Conservation (phyloP, 2,888 invertebrate genomes). For the Apeira syringaria region DNA sequence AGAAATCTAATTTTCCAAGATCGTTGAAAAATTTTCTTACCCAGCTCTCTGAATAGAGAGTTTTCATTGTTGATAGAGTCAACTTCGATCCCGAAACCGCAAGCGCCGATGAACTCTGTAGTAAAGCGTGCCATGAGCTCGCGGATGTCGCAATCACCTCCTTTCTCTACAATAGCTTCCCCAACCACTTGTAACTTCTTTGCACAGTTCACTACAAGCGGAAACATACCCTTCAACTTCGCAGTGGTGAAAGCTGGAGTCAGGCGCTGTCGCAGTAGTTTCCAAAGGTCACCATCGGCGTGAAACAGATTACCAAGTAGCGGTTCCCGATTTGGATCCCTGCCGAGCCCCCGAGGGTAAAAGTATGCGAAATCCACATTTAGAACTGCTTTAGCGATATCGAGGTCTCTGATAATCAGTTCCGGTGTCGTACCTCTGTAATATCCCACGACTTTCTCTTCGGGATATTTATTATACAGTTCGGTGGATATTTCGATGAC, state of each 20-base stretch:
- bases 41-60: constrained; percentile 48
- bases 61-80: constrained; percentile 53
- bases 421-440: constrained; percentile 55
- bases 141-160: constrained; percentile 46
- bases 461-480: constrained; percentile 53
- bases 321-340: constrained; percentile 47
- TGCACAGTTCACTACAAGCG: constrained; percentile 58
- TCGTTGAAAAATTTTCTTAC: constrained; percentile 43
- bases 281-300: constrained; percentile 63
- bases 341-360: constrained; percentile 49
- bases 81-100: constrained; percentile 57
- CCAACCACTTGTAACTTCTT: constrained; percentile 49
- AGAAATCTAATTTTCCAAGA: constrained; percentile 30
- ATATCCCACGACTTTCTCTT: constrained; percentile 62
- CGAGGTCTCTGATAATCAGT: constrained; percentile 56
- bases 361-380: constrained; percentile 55
- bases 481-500: constrained; percentile 42
- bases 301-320: constrained; percentile 52
- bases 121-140: constrained; percentile 60
- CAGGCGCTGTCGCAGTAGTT: constrained; percentile 56
- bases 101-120: constrained; percentile 59
- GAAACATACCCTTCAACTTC: constrained; percentile 66
- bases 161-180: constrained; percentile 41
- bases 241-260: constrained; percentile 64
- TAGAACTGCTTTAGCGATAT: constrained; percentile 50